phyloP scores from a whole-genome alignment of 2,113 vertebrate genomes.

The Saccopteryx bilineata region DNA sequence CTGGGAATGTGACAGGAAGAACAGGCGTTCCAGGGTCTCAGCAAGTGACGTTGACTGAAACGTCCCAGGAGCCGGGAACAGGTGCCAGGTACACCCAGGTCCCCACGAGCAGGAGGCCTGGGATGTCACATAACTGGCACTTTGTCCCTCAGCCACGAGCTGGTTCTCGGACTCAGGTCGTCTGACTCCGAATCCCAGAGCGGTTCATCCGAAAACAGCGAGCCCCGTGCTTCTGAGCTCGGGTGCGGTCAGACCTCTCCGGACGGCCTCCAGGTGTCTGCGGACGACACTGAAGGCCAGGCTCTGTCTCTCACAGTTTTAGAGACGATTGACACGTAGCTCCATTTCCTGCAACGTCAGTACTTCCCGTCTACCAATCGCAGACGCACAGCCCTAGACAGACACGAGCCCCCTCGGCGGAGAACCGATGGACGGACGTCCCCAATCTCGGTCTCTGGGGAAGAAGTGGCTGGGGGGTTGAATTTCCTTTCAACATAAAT shows the following conservation, averaged over 20 bases:
- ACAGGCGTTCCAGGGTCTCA: neutral
- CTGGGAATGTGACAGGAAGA: neutral
- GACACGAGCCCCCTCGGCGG: neutral
- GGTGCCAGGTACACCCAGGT: neutral
- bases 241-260: neutral
- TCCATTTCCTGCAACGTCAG: neutral
- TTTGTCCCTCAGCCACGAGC: neutral
- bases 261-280: neutral
- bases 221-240: neutral
- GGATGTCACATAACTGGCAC: neutral
- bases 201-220: neutral
- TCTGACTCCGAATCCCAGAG: neutral
- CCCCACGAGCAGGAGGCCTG: neutral
- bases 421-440: neutral
- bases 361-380: neutral
- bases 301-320: neutral
- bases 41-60: neutral
- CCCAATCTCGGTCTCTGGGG: neutral
- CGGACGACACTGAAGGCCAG: neutral
- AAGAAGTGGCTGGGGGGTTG: neutral
- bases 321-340: neutral
- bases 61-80: neutral
- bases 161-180: neutral
- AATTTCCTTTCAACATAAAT: neutral
- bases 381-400: rapidly evolving